Percentiles rank a stretch among this genome's conserved stretches.
Conservation (phyloP, 2,113 vertebrate species). For the Sinocyclocheilus rhinocerous region DNA sequence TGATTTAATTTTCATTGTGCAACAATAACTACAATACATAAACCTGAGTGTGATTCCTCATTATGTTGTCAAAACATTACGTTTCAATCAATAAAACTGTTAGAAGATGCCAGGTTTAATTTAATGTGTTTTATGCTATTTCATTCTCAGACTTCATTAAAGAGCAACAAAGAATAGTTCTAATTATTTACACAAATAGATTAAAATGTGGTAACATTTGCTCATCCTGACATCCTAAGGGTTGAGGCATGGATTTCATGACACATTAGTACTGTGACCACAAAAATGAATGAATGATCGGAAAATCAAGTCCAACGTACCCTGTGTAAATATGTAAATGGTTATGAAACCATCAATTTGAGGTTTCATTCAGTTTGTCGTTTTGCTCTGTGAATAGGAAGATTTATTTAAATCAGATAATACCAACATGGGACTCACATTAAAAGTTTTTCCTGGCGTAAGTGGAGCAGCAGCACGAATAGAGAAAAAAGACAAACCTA, state of each 20-base stretch:
- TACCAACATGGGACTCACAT: too few relatives aligned
- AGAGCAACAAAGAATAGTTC: background rate
- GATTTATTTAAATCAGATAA: too few relatives aligned
- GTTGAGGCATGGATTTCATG: background rate
- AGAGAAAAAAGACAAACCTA: background rate
- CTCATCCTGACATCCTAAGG: background rate
- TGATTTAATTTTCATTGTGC: constrained; percentile 67
- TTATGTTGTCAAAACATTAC: constrained; percentile 71
- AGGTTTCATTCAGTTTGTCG: too few relatives aligned
- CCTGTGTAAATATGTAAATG: constrained; percentile 46
- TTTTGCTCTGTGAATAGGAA: too few relatives aligned
- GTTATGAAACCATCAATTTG: too few relatives aligned
- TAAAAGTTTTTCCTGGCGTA: too few relatives aligned
- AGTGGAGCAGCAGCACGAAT: too few relatives aligned
- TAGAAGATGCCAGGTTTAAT: constrained; percentile 38
- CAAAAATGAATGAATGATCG: background rate
- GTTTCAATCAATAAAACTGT: constrained; percentile 75
- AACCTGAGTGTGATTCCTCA: constrained; percentile 69
- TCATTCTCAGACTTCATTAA: constrained; percentile 7
- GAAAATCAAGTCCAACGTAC: constrained; percentile 50
- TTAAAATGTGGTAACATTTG: background rate
- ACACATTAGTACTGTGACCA: background rate
- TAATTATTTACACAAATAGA: background rate
- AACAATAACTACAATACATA: constrained; percentile 68
- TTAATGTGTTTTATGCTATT: background rate